Evolutionary conservation across 2,888 invertebrate genomes (phyloP).

Genomic region (Tachina fera): DNA sequence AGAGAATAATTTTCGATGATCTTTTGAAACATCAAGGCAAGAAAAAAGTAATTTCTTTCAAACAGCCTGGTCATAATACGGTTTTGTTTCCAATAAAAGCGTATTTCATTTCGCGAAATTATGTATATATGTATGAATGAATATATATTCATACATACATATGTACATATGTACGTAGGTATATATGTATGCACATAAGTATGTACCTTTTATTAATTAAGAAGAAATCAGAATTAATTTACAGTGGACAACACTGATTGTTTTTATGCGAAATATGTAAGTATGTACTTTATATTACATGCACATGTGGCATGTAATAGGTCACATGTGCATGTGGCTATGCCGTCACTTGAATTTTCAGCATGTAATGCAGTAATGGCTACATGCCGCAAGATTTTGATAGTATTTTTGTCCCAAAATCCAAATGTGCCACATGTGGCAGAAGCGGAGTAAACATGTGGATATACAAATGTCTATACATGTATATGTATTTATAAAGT

Average conservation of each 20-base stretch:
- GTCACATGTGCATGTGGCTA: no score
- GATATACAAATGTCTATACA: no score
- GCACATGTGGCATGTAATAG: no score
- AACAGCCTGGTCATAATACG: background rate
- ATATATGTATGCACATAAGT: background rate
- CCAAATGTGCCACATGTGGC: no score
- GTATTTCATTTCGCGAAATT: background rate
- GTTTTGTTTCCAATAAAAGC: background rate
- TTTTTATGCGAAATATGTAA: background rate
- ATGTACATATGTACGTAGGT: no score
- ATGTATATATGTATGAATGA: background rate
- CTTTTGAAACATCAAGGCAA: constrained; percentile 4
- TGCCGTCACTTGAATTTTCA: no score
- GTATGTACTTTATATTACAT: background rate
- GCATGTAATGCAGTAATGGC: no score
- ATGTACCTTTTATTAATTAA: background rate
- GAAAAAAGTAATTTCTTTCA: background rate
- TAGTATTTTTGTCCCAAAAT: no score
- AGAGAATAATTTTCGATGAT: constrained; percentile 27
- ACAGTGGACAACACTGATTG: background rate
- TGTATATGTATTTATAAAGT: no score
- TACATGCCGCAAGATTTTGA: no score
- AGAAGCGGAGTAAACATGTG: no score
- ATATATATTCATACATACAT: no score
- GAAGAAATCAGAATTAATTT: background rate